Evolutionary conservation across 2,113 vertebrate species (phyloP).

Genomic region (Empidonax traillii): DNA sequence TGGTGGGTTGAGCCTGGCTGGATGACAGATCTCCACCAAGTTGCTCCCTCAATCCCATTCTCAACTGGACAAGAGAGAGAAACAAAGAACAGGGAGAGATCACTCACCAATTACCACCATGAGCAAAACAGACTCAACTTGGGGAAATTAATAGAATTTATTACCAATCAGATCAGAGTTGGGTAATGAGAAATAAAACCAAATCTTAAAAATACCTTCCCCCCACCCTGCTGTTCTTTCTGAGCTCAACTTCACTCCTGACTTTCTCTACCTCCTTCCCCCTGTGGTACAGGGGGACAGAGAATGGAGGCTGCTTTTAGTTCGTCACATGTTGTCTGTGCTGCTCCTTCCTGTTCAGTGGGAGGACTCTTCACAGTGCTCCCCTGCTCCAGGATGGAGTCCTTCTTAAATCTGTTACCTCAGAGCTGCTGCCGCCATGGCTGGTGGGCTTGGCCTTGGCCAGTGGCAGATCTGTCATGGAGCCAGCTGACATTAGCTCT

Average conservation of each 20-base stretch:
- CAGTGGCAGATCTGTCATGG: neutral
- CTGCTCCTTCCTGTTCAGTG: neutral
- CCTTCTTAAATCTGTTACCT: neutral
- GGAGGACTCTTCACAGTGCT: neutral
- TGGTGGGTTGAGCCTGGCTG: neutral
- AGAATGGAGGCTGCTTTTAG: neutral
- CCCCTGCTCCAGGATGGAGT: neutral
- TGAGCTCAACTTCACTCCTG: neutral
- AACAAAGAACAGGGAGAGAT: neutral
- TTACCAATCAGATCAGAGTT: neutral
- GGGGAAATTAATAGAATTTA: neutral
- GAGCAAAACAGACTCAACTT: neutral
- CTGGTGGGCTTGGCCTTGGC: neutral
- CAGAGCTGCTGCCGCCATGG: neutral
- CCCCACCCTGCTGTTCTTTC: neutral
- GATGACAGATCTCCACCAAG: neutral
- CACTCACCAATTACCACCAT: neutral
- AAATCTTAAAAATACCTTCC: neutral
- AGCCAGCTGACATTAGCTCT: fast-evolving
- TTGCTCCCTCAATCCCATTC: neutral
- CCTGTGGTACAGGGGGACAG: neutral
- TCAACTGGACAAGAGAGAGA: neutral
- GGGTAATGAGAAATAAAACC: neutral
- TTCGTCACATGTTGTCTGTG: neutral
- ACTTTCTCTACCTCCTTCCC: neutral